Evolutionary conservation across 2,888 invertebrate genomes (phyloP).

Genomic region (Acanthacorydalis orientalis): DNA sequence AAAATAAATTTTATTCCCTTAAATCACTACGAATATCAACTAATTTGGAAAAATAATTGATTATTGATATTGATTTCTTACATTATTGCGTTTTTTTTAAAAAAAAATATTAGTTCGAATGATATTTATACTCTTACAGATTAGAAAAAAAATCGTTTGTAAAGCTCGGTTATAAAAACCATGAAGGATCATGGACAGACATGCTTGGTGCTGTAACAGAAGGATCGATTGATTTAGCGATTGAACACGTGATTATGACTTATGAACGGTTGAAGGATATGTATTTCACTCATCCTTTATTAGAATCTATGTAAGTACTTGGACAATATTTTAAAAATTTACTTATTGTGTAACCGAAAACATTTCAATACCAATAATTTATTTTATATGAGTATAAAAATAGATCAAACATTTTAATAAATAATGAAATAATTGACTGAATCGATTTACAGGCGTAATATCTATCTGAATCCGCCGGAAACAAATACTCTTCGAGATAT

Average conservation of each 20-base stretch:
- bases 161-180: background rate
- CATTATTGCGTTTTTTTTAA: too few relatives aligned
- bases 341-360: too few relatives aligned
- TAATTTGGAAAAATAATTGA: too few relatives aligned
- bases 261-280: background rate
- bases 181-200: constrained; percentile 3
- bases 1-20: too few relatives aligned
- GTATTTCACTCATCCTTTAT: constrained; percentile 1
- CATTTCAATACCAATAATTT: too few relatives aligned
- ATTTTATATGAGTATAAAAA: too few relatives aligned
- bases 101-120: too few relatives aligned
- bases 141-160: background rate
- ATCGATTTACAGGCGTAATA: constrained; percentile 1
- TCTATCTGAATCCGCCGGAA: background rate
- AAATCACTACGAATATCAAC: too few relatives aligned
- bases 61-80: too few relatives aligned
- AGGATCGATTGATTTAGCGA: background rate
- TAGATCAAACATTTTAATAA: too few relatives aligned
- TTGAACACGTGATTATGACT: constrained; percentile 1
- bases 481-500: constrained; percentile 2
- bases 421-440: too few relatives aligned
- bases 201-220: constrained; percentile 1
- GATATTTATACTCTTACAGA: background rate
- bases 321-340: background rate
- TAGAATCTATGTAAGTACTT: background rate